phyloP scores from a whole-genome alignment of 1,140 invertebrate genomes.

The Lutraria rhynchaena region DNA sequence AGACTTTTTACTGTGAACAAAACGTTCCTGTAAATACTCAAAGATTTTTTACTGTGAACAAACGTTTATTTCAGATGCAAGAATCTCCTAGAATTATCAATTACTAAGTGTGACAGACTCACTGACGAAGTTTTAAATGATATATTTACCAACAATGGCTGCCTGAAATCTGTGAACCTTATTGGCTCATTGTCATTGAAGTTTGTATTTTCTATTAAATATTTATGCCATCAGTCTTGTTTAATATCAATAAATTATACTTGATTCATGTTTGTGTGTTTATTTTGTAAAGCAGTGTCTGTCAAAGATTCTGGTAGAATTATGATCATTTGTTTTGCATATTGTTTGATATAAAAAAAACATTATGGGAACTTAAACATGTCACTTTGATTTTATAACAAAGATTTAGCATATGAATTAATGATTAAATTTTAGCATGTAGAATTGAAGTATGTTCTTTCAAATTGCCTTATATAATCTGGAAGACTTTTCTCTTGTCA shows the following conservation, averaged over 20 bases:
- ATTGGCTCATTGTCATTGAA: constrained; percentile 34
- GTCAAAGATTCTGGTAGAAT: neutral
- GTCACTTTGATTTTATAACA: too few species aligned
- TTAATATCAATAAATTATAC: neutral
- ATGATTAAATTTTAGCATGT: too few species aligned
- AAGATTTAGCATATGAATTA: too few species aligned
- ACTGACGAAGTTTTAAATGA: constrained; percentile 22
- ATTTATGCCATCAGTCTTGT: neutral
- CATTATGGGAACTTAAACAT: too few species aligned
- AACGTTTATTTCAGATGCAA: constrained; percentile 35
- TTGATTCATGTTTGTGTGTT: neutral
- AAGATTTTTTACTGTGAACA: too few species aligned
- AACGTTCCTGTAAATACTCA: too few species aligned
- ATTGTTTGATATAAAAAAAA: too few species aligned
- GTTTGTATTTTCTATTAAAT: constrained; percentile 7
- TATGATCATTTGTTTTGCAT: too few species aligned
- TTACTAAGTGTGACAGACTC: constrained; percentile 52
- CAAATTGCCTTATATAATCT: too few species aligned
- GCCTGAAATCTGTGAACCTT: neutral
- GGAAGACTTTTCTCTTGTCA: too few species aligned
- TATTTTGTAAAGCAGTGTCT: neutral
- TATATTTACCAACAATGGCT: constrained; percentile 2
- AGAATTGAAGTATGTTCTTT: too few species aligned
- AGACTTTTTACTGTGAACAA: too few species aligned
- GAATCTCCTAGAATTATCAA: constrained; percentile 15